A percentile compares a stretch with the other conserved stretches of the same genome.
Conservation (phyloP, 2,888 invertebrate genomes). For the Pyrrhosoma nymphula region DNA sequence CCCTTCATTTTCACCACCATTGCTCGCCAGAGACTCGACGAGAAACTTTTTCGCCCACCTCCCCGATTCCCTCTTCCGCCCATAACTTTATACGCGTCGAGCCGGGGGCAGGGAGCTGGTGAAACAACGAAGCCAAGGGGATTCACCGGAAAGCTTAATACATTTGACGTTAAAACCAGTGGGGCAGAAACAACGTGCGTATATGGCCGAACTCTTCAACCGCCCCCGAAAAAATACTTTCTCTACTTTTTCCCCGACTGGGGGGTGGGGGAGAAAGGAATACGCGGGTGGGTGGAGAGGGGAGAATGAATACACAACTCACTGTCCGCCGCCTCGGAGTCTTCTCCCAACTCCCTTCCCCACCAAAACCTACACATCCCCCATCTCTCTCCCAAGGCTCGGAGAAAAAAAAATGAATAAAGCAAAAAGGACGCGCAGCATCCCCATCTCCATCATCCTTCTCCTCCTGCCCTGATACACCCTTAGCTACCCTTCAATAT, state of each 20-base stretch:
- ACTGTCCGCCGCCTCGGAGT: too few relatives aligned
- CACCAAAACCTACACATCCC: background rate
- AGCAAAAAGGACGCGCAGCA: background rate
- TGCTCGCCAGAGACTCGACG: background rate
- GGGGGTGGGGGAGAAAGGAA: background rate
- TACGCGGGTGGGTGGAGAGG: background rate
- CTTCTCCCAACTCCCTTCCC: background rate
- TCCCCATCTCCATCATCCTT: background rate
- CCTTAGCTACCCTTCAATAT: constrained; percentile 18
- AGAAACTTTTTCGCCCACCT: background rate
- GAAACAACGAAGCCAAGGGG: background rate
- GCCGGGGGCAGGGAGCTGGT: background rate
- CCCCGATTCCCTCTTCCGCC: background rate
- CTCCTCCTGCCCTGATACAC: background rate
- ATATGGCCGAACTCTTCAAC: constrained; percentile 11
- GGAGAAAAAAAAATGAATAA: constrained; percentile 4
- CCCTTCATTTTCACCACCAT: background rate
- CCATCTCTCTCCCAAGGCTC: background rate
- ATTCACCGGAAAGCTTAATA: background rate
- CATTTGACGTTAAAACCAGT: constrained; percentile 28
- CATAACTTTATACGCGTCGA: background rate
- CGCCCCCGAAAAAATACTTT: background rate
- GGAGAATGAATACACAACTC: background rate
- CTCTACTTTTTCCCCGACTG: background rate
- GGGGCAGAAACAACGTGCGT: constrained; percentile 14